Percentiles rank a stretch among this genome's conserved stretches.
Evolutionary conservation across 2,888 invertebrate genomes (phyloP).

Genomic region (Acrobasis consociella): DNA sequence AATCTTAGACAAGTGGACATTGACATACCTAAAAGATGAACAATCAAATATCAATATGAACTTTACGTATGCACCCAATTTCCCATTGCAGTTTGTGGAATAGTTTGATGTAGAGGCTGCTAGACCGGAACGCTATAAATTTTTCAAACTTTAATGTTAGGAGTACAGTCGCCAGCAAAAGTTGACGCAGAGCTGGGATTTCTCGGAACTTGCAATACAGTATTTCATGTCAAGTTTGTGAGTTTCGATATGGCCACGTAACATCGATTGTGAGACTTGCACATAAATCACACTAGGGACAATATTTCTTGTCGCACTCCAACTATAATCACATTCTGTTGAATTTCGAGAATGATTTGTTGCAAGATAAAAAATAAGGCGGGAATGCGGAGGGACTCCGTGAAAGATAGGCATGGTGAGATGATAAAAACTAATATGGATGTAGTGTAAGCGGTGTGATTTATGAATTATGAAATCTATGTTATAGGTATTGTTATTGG

Average conservation of each 20-base stretch:
- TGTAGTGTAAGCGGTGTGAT: too few species aligned
- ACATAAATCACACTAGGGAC: conserved; percentile 3
- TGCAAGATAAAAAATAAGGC: background rate
- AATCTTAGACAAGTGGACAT: too few species aligned
- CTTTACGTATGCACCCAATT: conserved; percentile 2
- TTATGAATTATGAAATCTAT: too few species aligned
- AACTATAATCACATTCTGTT: background rate
- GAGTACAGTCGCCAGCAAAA: conserved; percentile 13
- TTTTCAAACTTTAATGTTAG: conserved; percentile 10
- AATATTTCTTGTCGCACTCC: background rate
- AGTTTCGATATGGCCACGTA: conserved; percentile 14
- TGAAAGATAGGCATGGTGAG: too few species aligned
- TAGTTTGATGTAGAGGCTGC: background rate
- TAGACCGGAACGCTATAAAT: conserved; percentile 16
- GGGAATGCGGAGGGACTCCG: background rate
- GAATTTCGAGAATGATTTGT: background rate
- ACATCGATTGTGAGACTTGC: conserved; percentile 3
- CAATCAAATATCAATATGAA: too few species aligned
- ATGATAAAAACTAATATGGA: too few species aligned
- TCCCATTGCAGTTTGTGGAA: background rate
- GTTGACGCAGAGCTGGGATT: conserved; percentile 17
- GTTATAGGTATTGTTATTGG: too few species aligned
- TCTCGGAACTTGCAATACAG: conserved; percentile 10
- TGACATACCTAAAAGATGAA: too few species aligned
- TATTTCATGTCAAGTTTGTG: conserved; percentile 11